These are phyloP conservation scores for Lordiphosa mommai DNA, from an alignment of 1,140 invertebrate genomes.

Conservation along the genomic window DNA sequence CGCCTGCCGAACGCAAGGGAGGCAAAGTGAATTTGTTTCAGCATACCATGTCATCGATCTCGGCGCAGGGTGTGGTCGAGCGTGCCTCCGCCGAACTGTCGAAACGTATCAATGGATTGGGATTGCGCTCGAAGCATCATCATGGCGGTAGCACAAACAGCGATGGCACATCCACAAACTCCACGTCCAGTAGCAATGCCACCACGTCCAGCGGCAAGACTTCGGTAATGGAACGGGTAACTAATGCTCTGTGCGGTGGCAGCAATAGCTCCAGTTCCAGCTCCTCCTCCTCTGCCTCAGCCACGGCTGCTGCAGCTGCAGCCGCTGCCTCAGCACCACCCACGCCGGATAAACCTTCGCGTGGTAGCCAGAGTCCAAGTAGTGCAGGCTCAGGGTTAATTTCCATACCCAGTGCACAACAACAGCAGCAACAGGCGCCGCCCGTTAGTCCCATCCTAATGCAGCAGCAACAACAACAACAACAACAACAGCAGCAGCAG, in stretches of 20 bases:
- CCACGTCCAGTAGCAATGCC: constrained; percentile 31
- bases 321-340: constrained; percentile 26
- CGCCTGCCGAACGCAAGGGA: constrained; percentile 14
- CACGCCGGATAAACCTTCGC: constrained; percentile 68
- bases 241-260: constrained; percentile 89
- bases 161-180: constrained; percentile 31
- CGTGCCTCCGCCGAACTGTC: constrained; percentile 92
- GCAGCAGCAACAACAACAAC: constrained; percentile 36
- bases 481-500: constrained; percentile 34
- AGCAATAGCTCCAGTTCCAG: constrained; percentile 49
- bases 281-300: constrained; percentile 22
- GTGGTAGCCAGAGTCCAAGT: constrained; percentile 32
- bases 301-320: constrained; percentile 3
- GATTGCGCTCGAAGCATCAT: constrained; percentile 86
- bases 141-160: constrained; percentile 64
- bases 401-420: constrained; percentile 19
- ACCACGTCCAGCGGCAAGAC: constrained; percentile 79
- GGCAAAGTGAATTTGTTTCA: constrained; percentile 79
- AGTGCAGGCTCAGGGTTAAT: constrained; percentile 5
- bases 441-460: constrained; percentile 36
- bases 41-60: constrained; percentile 79
- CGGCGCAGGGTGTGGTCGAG: constrained; percentile 86
- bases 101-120: constrained; percentile 91
- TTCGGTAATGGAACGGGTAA: constrained; percentile 91
- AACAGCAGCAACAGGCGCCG: constrained; percentile 32